Conservation (phyloP, 1,140 invertebrate species). For the Diorhabda sublineata region DNA sequence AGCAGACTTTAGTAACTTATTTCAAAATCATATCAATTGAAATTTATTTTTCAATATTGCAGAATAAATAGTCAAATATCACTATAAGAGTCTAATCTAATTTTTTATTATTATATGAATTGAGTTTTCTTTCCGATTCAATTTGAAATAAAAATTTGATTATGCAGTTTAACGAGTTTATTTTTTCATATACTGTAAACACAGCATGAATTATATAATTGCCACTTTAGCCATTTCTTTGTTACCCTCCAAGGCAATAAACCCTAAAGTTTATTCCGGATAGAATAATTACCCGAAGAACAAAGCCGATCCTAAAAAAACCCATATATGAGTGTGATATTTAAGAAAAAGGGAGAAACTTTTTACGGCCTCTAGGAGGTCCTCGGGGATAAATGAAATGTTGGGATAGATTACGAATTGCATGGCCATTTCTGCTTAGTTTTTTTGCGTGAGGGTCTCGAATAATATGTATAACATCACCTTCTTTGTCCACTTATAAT, state of each 20-base stretch:
- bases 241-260: not conserved
- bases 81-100: no score
- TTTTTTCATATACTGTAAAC: not conserved
- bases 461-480: constrained; percentile 35
- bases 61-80: no score
- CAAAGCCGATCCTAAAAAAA: constrained; percentile 24
- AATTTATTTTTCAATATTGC: no score
- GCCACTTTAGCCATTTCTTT: not conserved
- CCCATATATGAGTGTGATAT: constrained; percentile 34
- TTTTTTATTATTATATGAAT: no score
- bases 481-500: constrained; percentile 34
- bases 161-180: not conserved
- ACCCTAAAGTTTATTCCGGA: not conserved
- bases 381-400: constrained; percentile 38
- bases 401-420: constrained; percentile 39
- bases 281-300: constrained; percentile 16
- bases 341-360: constrained; percentile 31
- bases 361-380: constrained; percentile 32
- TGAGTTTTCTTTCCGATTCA: no score
- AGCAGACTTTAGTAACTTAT: no score
- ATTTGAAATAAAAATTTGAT: no score
- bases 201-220: not conserved
- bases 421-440: constrained; percentile 37
- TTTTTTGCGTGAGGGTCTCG: constrained; percentile 35
- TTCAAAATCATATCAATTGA: no score